Evolutionary conservation across 2,797 vertebrate genomes (phyloP), one percentile per base, ranked within the genome.

Genomic region (Arctocebus calabarensis): DNA sequence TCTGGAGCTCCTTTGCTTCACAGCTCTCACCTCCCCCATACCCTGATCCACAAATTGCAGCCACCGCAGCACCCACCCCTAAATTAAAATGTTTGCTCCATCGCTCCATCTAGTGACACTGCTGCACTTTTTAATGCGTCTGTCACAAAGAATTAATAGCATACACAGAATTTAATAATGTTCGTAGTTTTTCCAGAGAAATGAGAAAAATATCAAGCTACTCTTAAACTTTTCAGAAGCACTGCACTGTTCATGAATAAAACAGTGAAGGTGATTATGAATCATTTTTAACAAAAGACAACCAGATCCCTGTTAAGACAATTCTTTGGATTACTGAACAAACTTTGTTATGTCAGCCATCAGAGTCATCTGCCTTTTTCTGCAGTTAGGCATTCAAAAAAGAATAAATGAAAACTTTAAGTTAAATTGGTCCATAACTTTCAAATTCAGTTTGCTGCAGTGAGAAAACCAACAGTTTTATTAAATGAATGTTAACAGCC

Each of bases 401-500:
- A 78, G 2, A 71, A 68, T 23, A 73, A 73, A 77, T 2, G 2
- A 55, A 84, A 84, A 68, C n/a, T 82, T 90, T 48, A 73, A 77
- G 77, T 20, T 19, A 73, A 77, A 82, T 20, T 19, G 34, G n/a
- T 34, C 57, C 17, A 78, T 13, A 87, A 55, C n/a, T 57, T 57
- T 86, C 62, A 59, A 77, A 22, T 13, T 29, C 64, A 87, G 61
- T 74, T 79, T 92, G 62, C n/a, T 77, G 70, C 32, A 22, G 29
- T 48, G 8, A 88, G 66, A 48, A 70, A 88, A 62, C 13, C 22
- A 74, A 84, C 32, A 81, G 40, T 59, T 62, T 78, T 81, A 75
- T 92, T 78, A 78, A 96, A 61, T 45, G n/a, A 88, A 91, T 79
- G 23, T 83, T 66, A 90, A 84, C 8, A 90, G 40, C 37, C 79